These are phyloP conservation scores for Catocala fraxini DNA, from an alignment of 2,888 invertebrate species.

Conservation along the genomic window DNA sequence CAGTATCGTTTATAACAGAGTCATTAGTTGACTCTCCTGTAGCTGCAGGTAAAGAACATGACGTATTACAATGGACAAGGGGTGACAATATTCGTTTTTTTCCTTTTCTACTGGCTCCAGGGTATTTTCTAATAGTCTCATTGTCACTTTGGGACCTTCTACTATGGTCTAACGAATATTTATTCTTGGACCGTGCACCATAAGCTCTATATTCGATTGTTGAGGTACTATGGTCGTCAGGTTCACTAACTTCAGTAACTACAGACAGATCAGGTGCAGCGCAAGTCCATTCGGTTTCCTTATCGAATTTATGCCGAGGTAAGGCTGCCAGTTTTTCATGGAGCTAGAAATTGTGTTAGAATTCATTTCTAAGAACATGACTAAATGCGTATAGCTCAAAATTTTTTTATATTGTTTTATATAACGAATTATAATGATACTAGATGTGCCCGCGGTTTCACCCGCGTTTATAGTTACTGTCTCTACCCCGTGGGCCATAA, in stretches of 20 bases:
- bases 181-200: constrained; percentile 53
- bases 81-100: constrained; percentile 48
- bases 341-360: constrained; percentile 54
- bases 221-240: constrained; percentile 55
- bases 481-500: too few relatives aligned
- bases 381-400: too few relatives aligned
- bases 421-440: too few relatives aligned
- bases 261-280: constrained; percentile 64
- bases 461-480: too few relatives aligned
- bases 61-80: constrained; percentile 46
- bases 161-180: constrained; percentile 19
- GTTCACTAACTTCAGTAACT: constrained; percentile 70
- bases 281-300: constrained; percentile 60
- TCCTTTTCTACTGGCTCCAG: constrained; percentile 8
- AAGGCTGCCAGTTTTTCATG: constrained; percentile 68
- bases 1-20: constrained; percentile 66
- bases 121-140: constrained; percentile 39
- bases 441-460: too few relatives aligned
- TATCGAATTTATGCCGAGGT: constrained; percentile 62
- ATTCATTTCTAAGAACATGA: too few relatives aligned
- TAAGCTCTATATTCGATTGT: constrained; percentile 52
- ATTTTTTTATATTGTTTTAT: too few relatives aligned
- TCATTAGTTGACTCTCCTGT: constrained; percentile 65
- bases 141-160: constrained; percentile 56
- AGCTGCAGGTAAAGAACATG: constrained; percentile 64